Conservation (phyloP, 2,113 vertebrate species). For the Willisornis vidua region DNA sequence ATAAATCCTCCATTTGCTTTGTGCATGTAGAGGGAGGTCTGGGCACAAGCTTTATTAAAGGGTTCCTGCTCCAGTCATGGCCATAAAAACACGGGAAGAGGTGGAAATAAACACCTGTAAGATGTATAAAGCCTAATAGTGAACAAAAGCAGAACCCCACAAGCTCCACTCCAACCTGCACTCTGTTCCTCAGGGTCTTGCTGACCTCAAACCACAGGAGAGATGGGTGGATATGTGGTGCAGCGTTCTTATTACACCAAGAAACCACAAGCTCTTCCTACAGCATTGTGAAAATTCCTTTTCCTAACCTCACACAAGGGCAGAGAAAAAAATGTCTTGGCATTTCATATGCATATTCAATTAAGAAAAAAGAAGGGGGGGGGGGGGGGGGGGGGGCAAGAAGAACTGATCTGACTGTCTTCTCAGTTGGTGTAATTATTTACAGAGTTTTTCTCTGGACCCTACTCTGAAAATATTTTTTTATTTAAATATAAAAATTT, state of each 20-base stretch:
- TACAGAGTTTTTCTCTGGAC: not conserved
- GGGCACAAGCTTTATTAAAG: not conserved
- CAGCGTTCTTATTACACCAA: not conserved
- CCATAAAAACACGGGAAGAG: not conserved
- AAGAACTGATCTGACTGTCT: not conserved
- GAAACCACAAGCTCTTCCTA: not conserved
- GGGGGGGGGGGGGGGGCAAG: no score
- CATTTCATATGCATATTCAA: not conserved
- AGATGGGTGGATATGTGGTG: not conserved
- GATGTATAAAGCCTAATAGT: not conserved
- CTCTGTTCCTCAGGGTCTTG: not conserved
- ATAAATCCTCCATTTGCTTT: not conserved
- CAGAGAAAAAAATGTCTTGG: not conserved
- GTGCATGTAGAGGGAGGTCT: not conserved
- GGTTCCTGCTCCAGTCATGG: not conserved
- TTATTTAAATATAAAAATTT: not conserved
- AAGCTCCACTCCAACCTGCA: not conserved
- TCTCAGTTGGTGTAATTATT: not conserved
- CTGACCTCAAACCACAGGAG: not conserved
- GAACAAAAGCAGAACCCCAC: not conserved
- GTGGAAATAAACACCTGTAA: not conserved
- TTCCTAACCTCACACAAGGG: accelerated
- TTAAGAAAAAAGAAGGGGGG: not conserved
- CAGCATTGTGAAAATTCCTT: not conserved
- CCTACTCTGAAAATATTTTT: not conserved